phyloP scores from a whole-genome alignment of 1,140 invertebrate species.

The Drosophila ercepeae region DNA sequence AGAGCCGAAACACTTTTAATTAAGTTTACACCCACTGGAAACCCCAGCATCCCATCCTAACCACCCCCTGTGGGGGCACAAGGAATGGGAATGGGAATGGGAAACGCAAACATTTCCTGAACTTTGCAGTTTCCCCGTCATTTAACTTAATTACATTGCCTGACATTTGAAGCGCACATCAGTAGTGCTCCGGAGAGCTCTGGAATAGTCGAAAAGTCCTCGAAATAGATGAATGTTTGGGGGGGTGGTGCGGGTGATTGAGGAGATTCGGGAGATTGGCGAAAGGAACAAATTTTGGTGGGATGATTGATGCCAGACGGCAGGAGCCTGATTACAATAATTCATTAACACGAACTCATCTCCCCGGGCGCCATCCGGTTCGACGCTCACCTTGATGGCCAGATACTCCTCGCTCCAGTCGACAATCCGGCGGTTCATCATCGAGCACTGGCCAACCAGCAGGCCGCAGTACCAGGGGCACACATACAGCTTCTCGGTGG shows the following conservation, averaged over 20 bases:
- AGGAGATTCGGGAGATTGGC: not conserved
- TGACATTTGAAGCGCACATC: slow-evolving; percentile 63
- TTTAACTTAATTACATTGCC: slow-evolving; percentile 80
- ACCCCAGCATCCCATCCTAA: slow-evolving; percentile 27
- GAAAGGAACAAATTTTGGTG: slow-evolving; percentile 17
- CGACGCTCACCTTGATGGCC: slow-evolving; percentile 89
- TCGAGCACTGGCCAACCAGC: slow-evolving; percentile 94
- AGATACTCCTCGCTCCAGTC: slow-evolving; percentile 89
- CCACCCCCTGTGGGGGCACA: no score
- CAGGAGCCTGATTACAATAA: slow-evolving; percentile 69
- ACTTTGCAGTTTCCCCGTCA: slow-evolving; percentile 78
- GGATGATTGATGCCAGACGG: slow-evolving; percentile 66
- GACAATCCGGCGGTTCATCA: slow-evolving; percentile 91
- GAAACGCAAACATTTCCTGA: slow-evolving; percentile 61
- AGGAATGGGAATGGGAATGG: not conserved
- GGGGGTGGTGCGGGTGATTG: not conserved
- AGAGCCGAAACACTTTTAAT: slow-evolving; percentile 67
- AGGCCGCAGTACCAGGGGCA: slow-evolving; percentile 92
- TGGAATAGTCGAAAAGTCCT: slow-evolving; percentile 47
- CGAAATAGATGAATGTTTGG: slow-evolving; percentile 24
- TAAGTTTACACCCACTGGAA: slow-evolving; percentile 66
- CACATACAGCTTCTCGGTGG: slow-evolving; percentile 92
- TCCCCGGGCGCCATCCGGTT: slow-evolving; percentile 30
- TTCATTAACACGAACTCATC: slow-evolving; percentile 60
- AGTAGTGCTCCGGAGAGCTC: slow-evolving; percentile 35